Evolutionary conservation across 1,140 invertebrate species (phyloP), one percentile per base, ranked within the genome.

Genomic region (Scaptodrosophila lebanonensis): DNA sequence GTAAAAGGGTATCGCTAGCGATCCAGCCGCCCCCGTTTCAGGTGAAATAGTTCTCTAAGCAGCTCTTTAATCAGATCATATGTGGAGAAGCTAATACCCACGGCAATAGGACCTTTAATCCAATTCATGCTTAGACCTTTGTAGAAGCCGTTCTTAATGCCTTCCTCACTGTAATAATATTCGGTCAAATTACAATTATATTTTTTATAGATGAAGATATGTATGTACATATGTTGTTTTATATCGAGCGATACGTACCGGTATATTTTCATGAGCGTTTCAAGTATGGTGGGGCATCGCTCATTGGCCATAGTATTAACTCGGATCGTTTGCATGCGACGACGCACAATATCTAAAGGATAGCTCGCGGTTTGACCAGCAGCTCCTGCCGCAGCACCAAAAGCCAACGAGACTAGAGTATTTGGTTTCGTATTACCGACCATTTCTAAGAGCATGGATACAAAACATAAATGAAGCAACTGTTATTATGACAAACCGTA

Each of bases 111-210:
- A 3, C 98, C 98, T 88, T 99, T 99, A 1, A 99, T 93, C 96
- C 97, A 99, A 89, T 99, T 99, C 95, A 99, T 97, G 66, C 95
- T 97, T 0, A 99, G 90, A 0, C 98, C 98, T 89, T 99, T 99
- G 89, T 96, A 99, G 76, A 99, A 93, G 0, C 97, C 98, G 58
- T 91, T 90, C 85, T 91, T 92, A 13, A 97, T 86, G 16, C 98
- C 97, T 89, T 98, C 97, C 65, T 93, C 91, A 47, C 93, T 94
- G 88, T 50, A 44, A 32, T 38, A 20, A 1, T 18, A 11, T 6
- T 33, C 13, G n/a, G 18, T 33, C 4, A 11, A 7, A 29, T 15
- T 7, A 12, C 0, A 8, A 22, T 8, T 12, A 1, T n/a, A n/a
- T n/a, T n/a, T n/a, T n/a, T n/a, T n/a, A n/a, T n/a, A n/a, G n/a